A percentile compares a stretch with the other conserved stretches of the same genome.
phyloP scores from a whole-genome alignment of 2,888 invertebrate species.

The Scaptodrosophila latifasciaeformis region DNA sequence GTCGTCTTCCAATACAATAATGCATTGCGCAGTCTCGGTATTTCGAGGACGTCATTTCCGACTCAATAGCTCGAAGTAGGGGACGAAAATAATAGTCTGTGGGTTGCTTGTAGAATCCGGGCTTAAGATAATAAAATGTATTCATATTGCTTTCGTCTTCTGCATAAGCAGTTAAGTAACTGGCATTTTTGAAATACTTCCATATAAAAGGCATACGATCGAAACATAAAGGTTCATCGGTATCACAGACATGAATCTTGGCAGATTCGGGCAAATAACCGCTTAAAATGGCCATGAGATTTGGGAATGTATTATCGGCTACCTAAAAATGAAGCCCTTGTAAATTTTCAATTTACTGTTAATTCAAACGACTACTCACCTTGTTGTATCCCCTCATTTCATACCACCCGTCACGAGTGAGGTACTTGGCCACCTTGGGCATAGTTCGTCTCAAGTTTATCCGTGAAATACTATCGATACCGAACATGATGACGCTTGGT shows the following conservation, averaged over 20 bases:
- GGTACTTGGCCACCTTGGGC: conserved; percentile 80
- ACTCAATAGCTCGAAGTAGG: conserved; percentile 80
- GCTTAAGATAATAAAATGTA: conserved; percentile 80
- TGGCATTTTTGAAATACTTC: conserved; percentile 81
- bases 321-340: too few species aligned
- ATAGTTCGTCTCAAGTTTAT: conserved; percentile 85
- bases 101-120: conserved; percentile 82
- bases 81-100: conserved; percentile 87
- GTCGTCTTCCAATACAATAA: conserved; percentile 78
- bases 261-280: conserved; percentile 78
- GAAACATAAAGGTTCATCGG: conserved; percentile 76
- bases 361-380: too few species aligned
- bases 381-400: conserved; percentile 83
- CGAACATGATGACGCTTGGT: conserved; percentile 83
- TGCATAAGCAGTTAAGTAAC: conserved; percentile 85
- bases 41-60: conserved; percentile 50
- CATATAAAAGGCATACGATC: conserved; percentile 85
- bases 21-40: conserved; percentile 49
- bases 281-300: conserved; percentile 86
- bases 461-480: conserved; percentile 88
- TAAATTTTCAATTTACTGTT: too few species aligned
- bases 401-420: conserved; percentile 81
- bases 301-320: conserved; percentile 91
- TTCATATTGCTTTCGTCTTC: conserved; percentile 79
- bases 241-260: conserved; percentile 74